Evolutionary conservation across 2,113 vertebrate genomes (phyloP), one percentile per base, ranked within the genome.

Genomic region (Heterocephalus glaber): DNA sequence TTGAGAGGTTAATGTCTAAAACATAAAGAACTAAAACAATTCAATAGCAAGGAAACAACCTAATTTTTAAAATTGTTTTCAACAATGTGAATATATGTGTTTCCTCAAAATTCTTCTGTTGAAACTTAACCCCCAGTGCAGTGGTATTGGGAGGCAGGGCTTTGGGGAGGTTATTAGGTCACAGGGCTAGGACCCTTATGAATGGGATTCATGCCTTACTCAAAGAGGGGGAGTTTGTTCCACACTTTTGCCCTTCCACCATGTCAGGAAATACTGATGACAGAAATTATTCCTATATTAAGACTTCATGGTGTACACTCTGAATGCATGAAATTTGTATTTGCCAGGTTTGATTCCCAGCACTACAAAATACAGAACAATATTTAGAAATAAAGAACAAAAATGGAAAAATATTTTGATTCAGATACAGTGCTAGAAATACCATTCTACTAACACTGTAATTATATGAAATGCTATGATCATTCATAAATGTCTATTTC

Each of bases 401-500:
- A 92, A 72, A 66, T 30, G 28, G 41, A 76, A 47, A 47, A 76
- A 76, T 76, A 49, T 41, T 74, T 90, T 65, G 12, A 84, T 77
- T 72, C 14, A 76, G 72, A 76, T 2, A 44, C 11, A 76, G 13
- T 47, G 82, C 17, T 66, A 84, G 30, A 66, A 83, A 80, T 66
- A 52, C 24, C 6, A 60, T 66, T 85, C 38, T 79, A 90, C 44
- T 35, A 79, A 84, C 14, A 61, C 22, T 61, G 20, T 60, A 92
- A 77, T 41, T 56, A 35, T 14, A 82, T 70, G 58, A 90, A 92
- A 86, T 63, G 26, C 28, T 58, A 11, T 72, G 47, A 22, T 61
- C 44, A 86, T 61, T 86, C 52, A 81, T 52, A 80, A 87, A 47
- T 65, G 60, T 79, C 66, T 92, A 35, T 82, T 95, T 70, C 44